phyloP scores from a whole-genome alignment of 2,888 invertebrate genomes.

The Drosophila pegasa region DNA sequence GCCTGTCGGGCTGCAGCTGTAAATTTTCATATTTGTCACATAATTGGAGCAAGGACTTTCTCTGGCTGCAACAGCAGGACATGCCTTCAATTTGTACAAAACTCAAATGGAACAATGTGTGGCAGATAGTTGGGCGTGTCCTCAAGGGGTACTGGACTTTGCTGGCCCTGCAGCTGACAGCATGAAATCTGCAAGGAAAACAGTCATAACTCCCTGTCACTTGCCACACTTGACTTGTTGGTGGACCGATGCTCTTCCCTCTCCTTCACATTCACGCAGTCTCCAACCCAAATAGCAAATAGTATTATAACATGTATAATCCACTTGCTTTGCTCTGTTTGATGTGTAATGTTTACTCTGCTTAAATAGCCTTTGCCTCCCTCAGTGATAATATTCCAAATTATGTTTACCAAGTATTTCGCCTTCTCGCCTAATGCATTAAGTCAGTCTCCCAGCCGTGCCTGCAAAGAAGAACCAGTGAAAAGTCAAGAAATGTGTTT shows the following conservation, averaged over 20 bases:
- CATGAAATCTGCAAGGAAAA: conserved; percentile 7
- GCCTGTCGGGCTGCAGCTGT: conserved; percentile 4
- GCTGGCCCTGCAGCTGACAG: conserved; percentile 23
- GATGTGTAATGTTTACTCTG: conserved; percentile 19
- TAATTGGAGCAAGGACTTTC: conserved; percentile 14
- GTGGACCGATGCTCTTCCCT: neutral
- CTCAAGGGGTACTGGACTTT: neutral
- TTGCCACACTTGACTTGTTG: conserved; percentile 31
- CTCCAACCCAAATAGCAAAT: conserved; percentile 16
- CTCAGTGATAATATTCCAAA: conserved; percentile 24
- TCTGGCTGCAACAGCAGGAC: conserved; percentile 14
- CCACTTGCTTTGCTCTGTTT: conserved; percentile 28
- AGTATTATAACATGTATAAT: conserved; percentile 31
- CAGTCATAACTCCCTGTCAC: conserved; percentile 27
- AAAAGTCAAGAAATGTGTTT: conserved; percentile 12
- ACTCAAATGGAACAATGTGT: conserved; percentile 13
- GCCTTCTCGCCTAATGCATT: conserved; percentile 37
- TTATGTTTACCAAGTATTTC: conserved; percentile 36
- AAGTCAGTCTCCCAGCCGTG: conserved; percentile 17
- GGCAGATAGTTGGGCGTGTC: neutral
- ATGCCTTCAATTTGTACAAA: conserved; percentile 19
- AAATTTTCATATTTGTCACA: conserved; percentile 18
- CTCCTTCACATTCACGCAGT: neutral
- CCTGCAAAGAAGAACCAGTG: conserved; percentile 36
- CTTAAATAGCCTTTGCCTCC: neutral